These are phyloP conservation scores for Pipa parva DNA, from an alignment of 2,113 vertebrate species.

Conservation along the genomic window DNA sequence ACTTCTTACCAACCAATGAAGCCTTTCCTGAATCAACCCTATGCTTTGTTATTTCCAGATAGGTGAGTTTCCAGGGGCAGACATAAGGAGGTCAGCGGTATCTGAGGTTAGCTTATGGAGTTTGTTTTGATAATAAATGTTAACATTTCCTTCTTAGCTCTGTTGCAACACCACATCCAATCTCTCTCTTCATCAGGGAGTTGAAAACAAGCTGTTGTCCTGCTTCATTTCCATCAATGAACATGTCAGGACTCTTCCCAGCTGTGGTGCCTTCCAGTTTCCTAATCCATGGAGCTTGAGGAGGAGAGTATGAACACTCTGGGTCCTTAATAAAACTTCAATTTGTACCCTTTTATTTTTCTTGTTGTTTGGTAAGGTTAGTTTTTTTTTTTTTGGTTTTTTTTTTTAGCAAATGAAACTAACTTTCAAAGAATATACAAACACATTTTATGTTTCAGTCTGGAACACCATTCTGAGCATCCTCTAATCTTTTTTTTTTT, in stretches of 20 bases:
- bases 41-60: neutral
- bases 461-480: neutral
- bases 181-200: constrained; percentile 4
- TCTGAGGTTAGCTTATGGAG: neutral
- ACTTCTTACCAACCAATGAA: constrained; percentile 1
- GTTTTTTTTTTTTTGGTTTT: neutral
- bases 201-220: constrained; percentile 11
- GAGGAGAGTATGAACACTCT: constrained; percentile 27
- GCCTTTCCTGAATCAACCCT: constrained; percentile 4
- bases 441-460: neutral
- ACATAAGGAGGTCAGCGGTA: neutral
- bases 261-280: constrained; percentile 6
- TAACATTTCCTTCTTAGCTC: constrained; percentile 12
- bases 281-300: constrained; percentile 12
- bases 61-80: constrained; percentile 2
- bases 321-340: constrained; percentile 21
- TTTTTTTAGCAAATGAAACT: neutral
- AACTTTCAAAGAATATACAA: neutral
- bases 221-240: constrained; percentile 6
- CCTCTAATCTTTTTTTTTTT: neutral
- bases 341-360: constrained; percentile 4
- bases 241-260: constrained; percentile 14
- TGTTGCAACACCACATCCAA: neutral
- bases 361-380: neutral
- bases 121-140: constrained; percentile 1